Percentiles rank a stretch among this genome's conserved stretches.
phyloP scores from a whole-genome alignment of 64 coral and sea anemone species.

The Montipora foliosa region DNA sequence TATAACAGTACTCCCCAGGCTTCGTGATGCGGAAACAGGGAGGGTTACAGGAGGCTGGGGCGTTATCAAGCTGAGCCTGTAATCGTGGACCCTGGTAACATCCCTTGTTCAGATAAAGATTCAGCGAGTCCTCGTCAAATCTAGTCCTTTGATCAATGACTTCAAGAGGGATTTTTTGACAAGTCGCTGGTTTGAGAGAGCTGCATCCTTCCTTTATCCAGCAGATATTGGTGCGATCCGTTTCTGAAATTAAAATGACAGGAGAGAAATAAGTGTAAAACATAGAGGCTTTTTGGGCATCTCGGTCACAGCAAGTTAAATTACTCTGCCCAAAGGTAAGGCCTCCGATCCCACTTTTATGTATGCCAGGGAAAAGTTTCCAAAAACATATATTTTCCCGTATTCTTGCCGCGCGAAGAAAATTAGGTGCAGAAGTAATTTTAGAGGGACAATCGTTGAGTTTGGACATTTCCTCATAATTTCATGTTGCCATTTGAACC shows the following conservation, averaged over 20 bases:
- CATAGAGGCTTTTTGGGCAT: too few species aligned
- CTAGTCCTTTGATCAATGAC: conserved; percentile 26
- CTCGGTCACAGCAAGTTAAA: too few species aligned
- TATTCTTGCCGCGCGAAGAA: too few species aligned
- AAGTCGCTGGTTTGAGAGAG: conserved; percentile 39
- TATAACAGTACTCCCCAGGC: conserved; percentile 64
- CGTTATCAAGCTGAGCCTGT: conserved; percentile 45
- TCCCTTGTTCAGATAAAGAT: conserved; percentile 45
- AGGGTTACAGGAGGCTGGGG: conserved; percentile 59
- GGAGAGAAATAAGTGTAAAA: neutral
- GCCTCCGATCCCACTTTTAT: too few species aligned
- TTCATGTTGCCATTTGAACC: too few species aligned
- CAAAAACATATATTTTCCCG: too few species aligned
- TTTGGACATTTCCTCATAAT: too few species aligned
- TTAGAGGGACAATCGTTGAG: too few species aligned
- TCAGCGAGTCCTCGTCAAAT: conserved; percentile 22
- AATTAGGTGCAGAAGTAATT: too few species aligned
- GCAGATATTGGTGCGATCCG: conserved; percentile 41
- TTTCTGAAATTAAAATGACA: conserved; percentile 26
- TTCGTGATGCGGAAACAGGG: conserved; percentile 63
- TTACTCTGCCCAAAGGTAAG: too few species aligned
- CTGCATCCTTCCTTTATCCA: conserved; percentile 51
- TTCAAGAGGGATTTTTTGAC: conserved; percentile 48
- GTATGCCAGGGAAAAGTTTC: too few species aligned
- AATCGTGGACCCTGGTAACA: conserved; percentile 5